Conservation (phyloP, 2,797 vertebrate species). For the Catharus ustulatus region DNA sequence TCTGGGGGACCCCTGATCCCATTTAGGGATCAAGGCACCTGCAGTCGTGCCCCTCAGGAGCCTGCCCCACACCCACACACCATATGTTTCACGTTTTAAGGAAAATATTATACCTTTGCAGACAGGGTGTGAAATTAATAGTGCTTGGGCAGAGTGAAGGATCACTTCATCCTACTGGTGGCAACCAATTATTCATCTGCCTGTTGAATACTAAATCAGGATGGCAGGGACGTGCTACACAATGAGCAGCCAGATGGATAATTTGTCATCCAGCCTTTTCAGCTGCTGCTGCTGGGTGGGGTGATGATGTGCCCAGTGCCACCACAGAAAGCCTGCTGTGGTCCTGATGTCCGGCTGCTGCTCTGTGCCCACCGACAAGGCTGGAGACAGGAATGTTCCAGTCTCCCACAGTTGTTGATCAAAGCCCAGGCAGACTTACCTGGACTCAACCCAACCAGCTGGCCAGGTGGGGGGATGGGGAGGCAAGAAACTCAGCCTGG, state of each 20-base stretch:
- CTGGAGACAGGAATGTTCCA: background rate
- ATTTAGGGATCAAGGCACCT: background rate
- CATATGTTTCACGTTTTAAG: constrained; percentile 5
- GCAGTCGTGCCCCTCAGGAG: background rate
- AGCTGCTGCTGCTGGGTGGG: constrained; percentile 22
- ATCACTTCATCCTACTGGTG: constrained; percentile 53
- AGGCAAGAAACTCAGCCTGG: background rate
- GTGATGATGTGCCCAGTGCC: background rate
- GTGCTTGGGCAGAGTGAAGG: constrained; percentile 59
- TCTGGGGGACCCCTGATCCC: background rate
- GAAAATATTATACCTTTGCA: constrained; percentile 51
- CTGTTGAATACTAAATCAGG: constrained; percentile 69
- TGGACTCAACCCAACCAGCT: background rate
- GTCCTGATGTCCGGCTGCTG: background rate
- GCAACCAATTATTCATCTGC: constrained; percentile 72
- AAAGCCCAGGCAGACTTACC: background rate
- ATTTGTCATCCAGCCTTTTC: constrained; percentile 48
- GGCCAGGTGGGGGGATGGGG: background rate
- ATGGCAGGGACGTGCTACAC: constrained; percentile 36
- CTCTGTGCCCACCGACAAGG: background rate
- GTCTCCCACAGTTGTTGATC: background rate
- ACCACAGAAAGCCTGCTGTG: background rate
- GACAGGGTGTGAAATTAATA: constrained; percentile 64
- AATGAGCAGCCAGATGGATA: constrained; percentile 58
- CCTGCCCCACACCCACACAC: background rate